Evolutionary conservation across 2,888 invertebrate species (phyloP).

Genomic region (Tupiocoris notatus): DNA sequence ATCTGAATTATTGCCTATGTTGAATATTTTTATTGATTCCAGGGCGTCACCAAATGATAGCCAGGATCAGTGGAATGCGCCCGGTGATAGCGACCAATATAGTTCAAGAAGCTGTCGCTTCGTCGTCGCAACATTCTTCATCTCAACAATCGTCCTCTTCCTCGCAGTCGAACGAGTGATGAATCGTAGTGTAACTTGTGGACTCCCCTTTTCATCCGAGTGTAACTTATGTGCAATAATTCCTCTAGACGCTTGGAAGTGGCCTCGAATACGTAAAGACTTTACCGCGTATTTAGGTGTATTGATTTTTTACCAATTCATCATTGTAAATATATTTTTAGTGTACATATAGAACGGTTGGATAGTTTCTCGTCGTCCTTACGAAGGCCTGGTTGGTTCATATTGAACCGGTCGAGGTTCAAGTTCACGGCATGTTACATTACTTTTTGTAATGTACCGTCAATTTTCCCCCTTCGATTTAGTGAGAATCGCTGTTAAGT

Average conservation of each 20-base stretch:
- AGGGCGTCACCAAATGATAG: constrained; percentile 56
- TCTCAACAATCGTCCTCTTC: constrained; percentile 12
- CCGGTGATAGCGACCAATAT: constrained; percentile 48
- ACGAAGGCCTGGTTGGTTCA: neutral
- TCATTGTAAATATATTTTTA: neutral
- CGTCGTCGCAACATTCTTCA: constrained; percentile 19
- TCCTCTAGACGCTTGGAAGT: neutral
- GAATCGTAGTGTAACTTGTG: too few relatives aligned
- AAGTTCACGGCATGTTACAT: neutral
- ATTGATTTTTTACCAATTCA: neutral
- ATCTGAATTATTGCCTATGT: neutral
- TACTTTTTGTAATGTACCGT: neutral
- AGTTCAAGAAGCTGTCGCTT: constrained; percentile 41
- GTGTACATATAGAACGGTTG: too few relatives aligned
- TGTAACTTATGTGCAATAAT: neutral
- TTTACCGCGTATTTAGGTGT: too few relatives aligned
- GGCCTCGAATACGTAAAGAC: too few relatives aligned
- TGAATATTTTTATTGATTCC: constrained; percentile 18
- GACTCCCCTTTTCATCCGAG: too few relatives aligned
- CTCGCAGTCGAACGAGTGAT: constrained; percentile 30
- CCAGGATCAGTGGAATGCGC: constrained; percentile 53
- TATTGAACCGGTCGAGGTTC: neutral
- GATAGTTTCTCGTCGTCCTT: neutral
- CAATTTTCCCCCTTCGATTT: neutral
- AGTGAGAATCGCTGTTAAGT: neutral